These are phyloP conservation scores for Odontomyia ornata DNA, from an alignment of 2,888 invertebrate species.

Conservation along the genomic window DNA sequence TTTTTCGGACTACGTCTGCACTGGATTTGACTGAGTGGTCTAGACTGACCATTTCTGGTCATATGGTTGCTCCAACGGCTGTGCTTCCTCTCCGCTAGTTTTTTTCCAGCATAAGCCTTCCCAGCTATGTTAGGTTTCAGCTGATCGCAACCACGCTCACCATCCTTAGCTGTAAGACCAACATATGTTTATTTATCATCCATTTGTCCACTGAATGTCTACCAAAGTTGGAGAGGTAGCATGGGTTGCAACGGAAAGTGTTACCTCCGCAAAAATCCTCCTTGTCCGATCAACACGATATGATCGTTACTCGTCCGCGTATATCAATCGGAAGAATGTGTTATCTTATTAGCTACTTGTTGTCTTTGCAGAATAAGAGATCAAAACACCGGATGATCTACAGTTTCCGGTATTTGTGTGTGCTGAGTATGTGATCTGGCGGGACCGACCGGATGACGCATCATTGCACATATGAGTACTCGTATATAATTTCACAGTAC, in stretches of 20 bases:
- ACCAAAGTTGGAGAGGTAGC: not conserved
- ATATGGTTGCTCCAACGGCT: not conserved
- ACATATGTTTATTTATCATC: too few relatives aligned
- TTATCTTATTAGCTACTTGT: not conserved
- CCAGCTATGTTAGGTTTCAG: not conserved
- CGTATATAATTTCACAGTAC: not conserved
- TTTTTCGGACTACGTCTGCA: constrained; percentile 11
- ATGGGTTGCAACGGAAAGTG: not conserved
- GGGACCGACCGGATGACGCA: constrained; percentile 1
- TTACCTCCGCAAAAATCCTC: not conserved
- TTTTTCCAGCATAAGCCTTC: not conserved
- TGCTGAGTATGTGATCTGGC: not conserved
- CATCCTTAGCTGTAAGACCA: not conserved
- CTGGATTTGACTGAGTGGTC: constrained; percentile 10
- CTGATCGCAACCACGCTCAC: not conserved
- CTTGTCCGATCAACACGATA: too few relatives aligned
- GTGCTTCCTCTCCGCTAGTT: not conserved
- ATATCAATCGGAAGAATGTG: too few relatives aligned
- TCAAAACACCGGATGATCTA: constrained; percentile 13
- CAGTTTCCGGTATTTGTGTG: constrained; percentile 12
- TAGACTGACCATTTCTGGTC: constrained; percentile 31
- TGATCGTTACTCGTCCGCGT: too few relatives aligned
- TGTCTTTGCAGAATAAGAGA: not conserved
- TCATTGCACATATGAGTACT: not conserved
- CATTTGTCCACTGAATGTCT: not conserved